These are phyloP conservation scores for Tenthredo amoena DNA, from an alignment of 2,888 invertebrate species.

Conservation along the genomic window DNA sequence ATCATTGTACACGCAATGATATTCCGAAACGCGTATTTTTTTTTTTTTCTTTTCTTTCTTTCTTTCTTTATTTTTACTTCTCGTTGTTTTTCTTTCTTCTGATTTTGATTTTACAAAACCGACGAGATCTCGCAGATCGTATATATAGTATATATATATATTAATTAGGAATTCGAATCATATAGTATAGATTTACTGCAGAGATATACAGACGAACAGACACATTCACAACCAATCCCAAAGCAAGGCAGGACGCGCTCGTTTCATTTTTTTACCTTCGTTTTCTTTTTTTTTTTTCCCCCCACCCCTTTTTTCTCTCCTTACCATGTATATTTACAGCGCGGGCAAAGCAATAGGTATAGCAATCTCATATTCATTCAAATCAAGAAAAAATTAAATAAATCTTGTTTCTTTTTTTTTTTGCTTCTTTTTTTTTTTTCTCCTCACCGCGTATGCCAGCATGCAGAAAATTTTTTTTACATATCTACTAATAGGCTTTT, in stretches of 20 bases:
- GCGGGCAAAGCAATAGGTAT: constrained; percentile 1
- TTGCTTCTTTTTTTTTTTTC: constrained; percentile 54
- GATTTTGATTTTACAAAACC: not conserved
- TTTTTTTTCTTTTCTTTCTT: not conserved
- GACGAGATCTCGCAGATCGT: not conserved
- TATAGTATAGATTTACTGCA: not conserved
- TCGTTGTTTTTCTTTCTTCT: too few relatives aligned
- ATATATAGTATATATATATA: too few relatives aligned
- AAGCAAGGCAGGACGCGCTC: not conserved
- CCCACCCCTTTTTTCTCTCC: too few relatives aligned
- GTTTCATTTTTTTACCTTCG: not conserved
- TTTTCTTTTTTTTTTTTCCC: not conserved
- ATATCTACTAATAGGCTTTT: constrained; percentile 57
- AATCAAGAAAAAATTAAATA: constrained; percentile 28
- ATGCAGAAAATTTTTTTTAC: constrained; percentile 51
- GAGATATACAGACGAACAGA: constrained; percentile 23
- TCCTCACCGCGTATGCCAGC: constrained; percentile 53
- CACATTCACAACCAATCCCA: constrained; percentile 48
- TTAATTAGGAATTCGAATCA: not conserved
- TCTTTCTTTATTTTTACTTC: too few relatives aligned
- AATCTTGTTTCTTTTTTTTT: constrained; percentile 56
- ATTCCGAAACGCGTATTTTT: too few relatives aligned
- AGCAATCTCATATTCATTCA: not conserved
- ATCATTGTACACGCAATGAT: too few relatives aligned
- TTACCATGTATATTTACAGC: not conserved